phyloP scores from a whole-genome alignment of 1,140 invertebrate species.

The Wiebesia pumilae region DNA sequence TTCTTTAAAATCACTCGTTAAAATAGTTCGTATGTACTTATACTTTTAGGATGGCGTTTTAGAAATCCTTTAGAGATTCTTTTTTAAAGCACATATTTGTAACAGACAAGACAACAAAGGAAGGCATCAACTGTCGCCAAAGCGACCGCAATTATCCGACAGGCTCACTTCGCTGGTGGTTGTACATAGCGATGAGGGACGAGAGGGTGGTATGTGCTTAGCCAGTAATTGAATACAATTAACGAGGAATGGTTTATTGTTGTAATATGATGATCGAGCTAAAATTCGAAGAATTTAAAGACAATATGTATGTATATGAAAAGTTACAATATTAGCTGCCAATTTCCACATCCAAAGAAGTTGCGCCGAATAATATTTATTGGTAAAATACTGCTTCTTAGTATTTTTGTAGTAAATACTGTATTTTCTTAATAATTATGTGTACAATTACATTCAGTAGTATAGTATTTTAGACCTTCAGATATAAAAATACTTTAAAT shows the following conservation, averaged over 20 bases:
- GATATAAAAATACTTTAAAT: neutral
- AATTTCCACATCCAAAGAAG: neutral
- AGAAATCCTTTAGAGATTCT: neutral
- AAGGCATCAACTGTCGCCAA: neutral
- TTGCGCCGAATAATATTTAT: conserved; percentile 12
- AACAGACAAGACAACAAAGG: neutral
- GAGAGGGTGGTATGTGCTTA: neutral
- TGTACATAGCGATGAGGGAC: neutral
- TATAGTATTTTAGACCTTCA: neutral
- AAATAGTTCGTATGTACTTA: neutral
- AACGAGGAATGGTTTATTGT: neutral
- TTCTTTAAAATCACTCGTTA: neutral
- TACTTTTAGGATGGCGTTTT: neutral
- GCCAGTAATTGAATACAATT: neutral
- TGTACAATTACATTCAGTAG: neutral
- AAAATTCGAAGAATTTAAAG: neutral
- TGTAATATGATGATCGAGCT: neutral
- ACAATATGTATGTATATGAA: neutral
- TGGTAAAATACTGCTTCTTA: neutral
- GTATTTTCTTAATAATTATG: neutral
- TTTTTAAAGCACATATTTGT: neutral
- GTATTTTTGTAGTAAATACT: neutral
- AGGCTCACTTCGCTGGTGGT: neutral
- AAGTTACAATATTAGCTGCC: neutral
- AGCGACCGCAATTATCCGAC: conserved; percentile 4